Conservation (phyloP, 2,113 vertebrate genomes). For the Lycaon pictus region DNA sequence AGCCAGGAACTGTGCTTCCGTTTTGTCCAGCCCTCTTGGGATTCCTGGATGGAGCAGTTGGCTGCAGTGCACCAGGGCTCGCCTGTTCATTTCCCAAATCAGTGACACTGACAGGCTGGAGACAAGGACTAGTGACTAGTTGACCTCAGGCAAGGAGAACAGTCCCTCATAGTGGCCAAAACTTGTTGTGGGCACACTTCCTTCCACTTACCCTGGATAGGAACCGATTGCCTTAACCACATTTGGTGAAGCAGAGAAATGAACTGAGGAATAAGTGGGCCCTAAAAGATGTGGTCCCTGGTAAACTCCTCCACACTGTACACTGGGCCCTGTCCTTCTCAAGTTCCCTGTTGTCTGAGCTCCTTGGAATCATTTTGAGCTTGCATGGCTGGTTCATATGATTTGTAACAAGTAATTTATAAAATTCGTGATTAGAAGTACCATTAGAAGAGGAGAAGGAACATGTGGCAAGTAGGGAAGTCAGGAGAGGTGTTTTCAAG, state of each 20-base stretch:
- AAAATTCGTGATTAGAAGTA: neutral
- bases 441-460: neutral
- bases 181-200: neutral
- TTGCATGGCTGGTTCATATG: neutral
- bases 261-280: neutral
- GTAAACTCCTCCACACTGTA: neutral
- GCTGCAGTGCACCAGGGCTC: neutral
- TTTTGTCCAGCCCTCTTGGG: neutral
- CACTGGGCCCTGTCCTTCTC: neutral
- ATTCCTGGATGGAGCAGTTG: neutral
- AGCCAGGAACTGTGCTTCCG: neutral
- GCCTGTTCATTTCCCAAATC: neutral
- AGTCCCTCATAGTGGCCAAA: neutral
- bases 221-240: neutral
- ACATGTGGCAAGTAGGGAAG: neutral
- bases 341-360: neutral
- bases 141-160: neutral
- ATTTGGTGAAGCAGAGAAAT: neutral
- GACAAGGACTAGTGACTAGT: neutral
- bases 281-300: neutral
- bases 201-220: neutral
- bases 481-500: neutral
- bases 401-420: neutral
- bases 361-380: neutral
- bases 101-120: neutral